Percentiles rank a stretch among this genome's conserved stretches.
Evolutionary conservation across 2,888 invertebrate species (phyloP).

Genomic region (Asteroscopus sphinx): DNA sequence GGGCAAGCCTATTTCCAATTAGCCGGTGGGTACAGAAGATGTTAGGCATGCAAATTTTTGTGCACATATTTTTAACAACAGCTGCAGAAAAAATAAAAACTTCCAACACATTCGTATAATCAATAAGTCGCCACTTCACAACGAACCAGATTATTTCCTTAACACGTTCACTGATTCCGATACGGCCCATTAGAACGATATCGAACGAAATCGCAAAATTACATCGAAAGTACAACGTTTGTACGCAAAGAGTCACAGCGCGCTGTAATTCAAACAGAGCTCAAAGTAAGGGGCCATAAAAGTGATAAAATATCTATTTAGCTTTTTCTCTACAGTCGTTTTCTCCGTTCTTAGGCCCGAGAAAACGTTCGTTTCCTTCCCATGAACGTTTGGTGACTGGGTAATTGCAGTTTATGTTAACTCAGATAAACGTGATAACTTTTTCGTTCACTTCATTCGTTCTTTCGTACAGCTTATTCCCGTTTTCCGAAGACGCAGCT

Average conservation of each 20-base stretch:
- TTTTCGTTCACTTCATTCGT: slow-evolving; percentile 65
- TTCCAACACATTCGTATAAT: slow-evolving; percentile 2
- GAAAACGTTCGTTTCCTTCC: slow-evolving; percentile 79
- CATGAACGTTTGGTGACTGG: slow-evolving; percentile 77
- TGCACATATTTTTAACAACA: too few species aligned
- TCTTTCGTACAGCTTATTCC: slow-evolving; percentile 53
- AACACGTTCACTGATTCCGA: slow-evolving; percentile 43
- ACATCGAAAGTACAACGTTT: slow-evolving; percentile 54
- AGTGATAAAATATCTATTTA: slow-evolving; percentile 89
- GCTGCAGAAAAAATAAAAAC: too few species aligned
- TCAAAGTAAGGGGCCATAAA: slow-evolving; percentile 85
- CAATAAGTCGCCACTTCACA: slow-evolving; percentile 25
- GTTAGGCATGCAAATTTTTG: too few species aligned
- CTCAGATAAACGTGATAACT: slow-evolving; percentile 78
- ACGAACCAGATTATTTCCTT: slow-evolving; percentile 36
- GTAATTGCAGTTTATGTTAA: slow-evolving; percentile 86
- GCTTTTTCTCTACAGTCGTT: slow-evolving; percentile 76
- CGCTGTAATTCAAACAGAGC: slow-evolving; percentile 78
- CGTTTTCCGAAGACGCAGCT: slow-evolving; percentile 52
- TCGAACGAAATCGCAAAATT: slow-evolving; percentile 39
- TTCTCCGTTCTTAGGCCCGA: slow-evolving; percentile 66
- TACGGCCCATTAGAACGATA: slow-evolving; percentile 51
- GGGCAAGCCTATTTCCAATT: too few species aligned
- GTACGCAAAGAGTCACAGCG: slow-evolving; percentile 65
- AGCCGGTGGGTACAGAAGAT: too few species aligned